Percentiles rank a stretch among this genome's conserved stretches.
Evolutionary conservation across 2,888 invertebrate genomes (phyloP).

Genomic region (Epistrophe eligans): DNA sequence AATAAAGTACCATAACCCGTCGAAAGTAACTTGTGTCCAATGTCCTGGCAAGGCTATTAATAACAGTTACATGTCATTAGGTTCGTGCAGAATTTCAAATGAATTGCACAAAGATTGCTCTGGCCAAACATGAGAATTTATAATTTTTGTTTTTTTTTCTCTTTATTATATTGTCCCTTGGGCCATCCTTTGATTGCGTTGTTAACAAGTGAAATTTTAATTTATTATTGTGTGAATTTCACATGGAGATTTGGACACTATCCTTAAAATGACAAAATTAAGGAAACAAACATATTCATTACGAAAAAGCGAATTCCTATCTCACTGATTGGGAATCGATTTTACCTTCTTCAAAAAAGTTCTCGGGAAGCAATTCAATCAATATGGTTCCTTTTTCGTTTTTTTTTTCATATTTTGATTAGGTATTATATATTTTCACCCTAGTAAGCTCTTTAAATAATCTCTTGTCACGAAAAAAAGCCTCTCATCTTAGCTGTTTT

Average conservation of each 20-base stretch:
- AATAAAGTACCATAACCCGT: constrained; percentile 75
- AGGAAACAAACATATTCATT: too few relatives aligned
- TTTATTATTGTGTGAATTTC: constrained; percentile 12
- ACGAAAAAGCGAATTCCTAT: too few relatives aligned
- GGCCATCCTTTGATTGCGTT: constrained; percentile 49
- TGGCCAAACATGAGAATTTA: constrained; percentile 39
- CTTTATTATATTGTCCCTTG: constrained; percentile 11
- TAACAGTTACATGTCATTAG: constrained; percentile 78
- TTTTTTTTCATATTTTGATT: too few relatives aligned
- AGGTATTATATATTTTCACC: too few relatives aligned
- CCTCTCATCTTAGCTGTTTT: too few relatives aligned
- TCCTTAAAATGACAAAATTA: too few relatives aligned
- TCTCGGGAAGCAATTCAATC: too few relatives aligned
- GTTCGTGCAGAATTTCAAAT: constrained; percentile 77
- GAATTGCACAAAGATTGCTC: constrained; percentile 56
- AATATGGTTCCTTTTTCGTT: too few relatives aligned
- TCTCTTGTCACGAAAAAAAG: too few relatives aligned
- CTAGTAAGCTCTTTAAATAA: too few relatives aligned
- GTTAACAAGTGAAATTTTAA: constrained; percentile 35
- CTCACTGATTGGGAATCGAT: too few relatives aligned
- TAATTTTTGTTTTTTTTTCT: constrained; percentile 11
- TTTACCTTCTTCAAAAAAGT: too few relatives aligned
- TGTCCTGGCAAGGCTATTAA: constrained; percentile 77
- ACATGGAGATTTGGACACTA: not conserved
- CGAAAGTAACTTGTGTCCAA: constrained; percentile 70